Percentiles rank a stretch among this genome's conserved stretches.
phyloP scores from a whole-genome alignment of 1,140 invertebrate genomes.

The Diachasmimorpha longicaudata region DNA sequence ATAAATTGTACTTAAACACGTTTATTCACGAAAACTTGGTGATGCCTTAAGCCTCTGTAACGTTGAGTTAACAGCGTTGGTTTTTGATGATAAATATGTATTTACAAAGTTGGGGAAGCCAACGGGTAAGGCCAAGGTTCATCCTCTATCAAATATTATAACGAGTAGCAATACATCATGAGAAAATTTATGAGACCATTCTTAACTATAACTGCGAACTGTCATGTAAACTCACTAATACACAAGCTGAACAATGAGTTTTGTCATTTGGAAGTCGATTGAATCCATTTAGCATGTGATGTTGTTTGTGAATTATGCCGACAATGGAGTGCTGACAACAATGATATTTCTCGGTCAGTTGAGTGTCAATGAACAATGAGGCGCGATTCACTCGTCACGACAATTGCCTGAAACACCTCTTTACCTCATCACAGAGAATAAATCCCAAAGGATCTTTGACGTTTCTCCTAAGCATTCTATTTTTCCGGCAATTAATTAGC shows the following conservation, averaged over 20 bases:
- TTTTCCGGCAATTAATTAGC: not conserved
- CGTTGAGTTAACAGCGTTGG: not conserved
- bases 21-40: slow-evolving; percentile 6
- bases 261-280: not conserved
- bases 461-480: not conserved
- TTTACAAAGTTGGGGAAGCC: not conserved
- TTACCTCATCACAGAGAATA: no score
- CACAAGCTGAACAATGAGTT: not conserved
- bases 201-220: not conserved
- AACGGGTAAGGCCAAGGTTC: slow-evolving; percentile 5
- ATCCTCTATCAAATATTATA: not conserved
- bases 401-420: no score
- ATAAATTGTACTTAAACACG: slow-evolving; percentile 17
- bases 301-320: not conserved
- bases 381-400: not conserved
- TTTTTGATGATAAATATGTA: slow-evolving; percentile 6
- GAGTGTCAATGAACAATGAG: not conserved
- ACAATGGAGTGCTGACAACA: not conserved
- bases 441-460: not conserved
- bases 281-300: not conserved
- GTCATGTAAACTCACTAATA: not conserved
- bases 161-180: not conserved
- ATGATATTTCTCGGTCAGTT: not conserved
- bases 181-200: not conserved
- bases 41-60: not conserved